Conservation (phyloP, 2,797 vertebrate genomes). For the Phrynocephalus guinanensis region DNA sequence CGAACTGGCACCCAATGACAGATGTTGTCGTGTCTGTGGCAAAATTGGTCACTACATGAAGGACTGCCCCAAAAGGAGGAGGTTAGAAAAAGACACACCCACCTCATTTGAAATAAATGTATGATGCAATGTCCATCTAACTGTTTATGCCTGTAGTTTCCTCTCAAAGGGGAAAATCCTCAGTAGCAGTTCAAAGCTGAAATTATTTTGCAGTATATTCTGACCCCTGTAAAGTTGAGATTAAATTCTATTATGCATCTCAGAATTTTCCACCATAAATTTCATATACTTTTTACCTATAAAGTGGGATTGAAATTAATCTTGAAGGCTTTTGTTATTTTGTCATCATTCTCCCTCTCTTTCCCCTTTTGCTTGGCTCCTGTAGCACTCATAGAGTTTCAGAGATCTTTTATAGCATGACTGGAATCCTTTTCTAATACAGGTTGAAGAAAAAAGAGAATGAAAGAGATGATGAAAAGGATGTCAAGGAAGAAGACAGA, state of each 20-base stretch:
- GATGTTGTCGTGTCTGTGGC: conserved; percentile 97
- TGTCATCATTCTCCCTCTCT: neutral
- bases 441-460: conserved; percentile 96
- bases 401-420: conserved; percentile 17
- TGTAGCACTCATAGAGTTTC: conserved; percentile 2
- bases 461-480: conserved; percentile 94
- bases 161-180: neutral
- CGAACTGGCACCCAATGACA: conserved; percentile 95
- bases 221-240: neutral
- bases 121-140: neutral
- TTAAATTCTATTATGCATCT: neutral
- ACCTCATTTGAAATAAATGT: neutral
- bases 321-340: neutral
- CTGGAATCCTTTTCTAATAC: conserved; percentile 63
- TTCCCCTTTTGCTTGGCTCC: neutral
- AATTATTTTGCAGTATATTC: neutral
- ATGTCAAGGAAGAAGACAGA: conserved; percentile 90
- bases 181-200: neutral
- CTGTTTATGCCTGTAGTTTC: neutral
- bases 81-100: conserved; percentile 77
- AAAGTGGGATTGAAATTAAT: neutral
- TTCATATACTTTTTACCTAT: neutral
- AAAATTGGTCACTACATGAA: conserved; percentile 99
- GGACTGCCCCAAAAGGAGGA: conserved; percentile 97
- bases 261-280: neutral